phyloP scores from a whole-genome alignment of 1,140 invertebrate genomes.

The Drosophila carrolli region DNA sequence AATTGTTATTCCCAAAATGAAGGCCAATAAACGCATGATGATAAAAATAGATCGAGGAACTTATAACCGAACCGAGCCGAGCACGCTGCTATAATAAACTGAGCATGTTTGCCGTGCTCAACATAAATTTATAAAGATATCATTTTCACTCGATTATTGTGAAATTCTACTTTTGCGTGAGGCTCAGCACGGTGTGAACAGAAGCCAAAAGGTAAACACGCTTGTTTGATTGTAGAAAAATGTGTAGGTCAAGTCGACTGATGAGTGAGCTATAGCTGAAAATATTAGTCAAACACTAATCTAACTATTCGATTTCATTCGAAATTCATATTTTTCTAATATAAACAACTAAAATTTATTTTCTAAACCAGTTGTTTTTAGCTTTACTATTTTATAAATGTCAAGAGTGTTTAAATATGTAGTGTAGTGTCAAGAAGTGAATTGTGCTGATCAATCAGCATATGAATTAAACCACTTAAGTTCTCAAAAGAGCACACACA shows the following conservation, averaged over 20 bases:
- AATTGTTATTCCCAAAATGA: conserved; percentile 23
- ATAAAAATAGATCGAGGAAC: background rate
- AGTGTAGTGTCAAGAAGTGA: background rate
- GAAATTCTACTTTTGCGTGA: conserved; percentile 27
- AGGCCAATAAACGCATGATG: conserved; percentile 14
- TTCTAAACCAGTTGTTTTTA: too few relatives aligned
- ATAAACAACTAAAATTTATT: too few relatives aligned
- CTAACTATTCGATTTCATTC: background rate
- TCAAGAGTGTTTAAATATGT: background rate
- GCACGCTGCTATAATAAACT: conserved; percentile 3
- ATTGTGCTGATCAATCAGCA: conserved; percentile 23
- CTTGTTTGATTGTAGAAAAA: background rate
- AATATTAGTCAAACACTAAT: too few relatives aligned
- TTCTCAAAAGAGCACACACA: background rate
- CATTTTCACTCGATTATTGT: conserved; percentile 14
- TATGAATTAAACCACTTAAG: conserved; percentile 2
- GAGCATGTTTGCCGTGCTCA: conserved; percentile 7
- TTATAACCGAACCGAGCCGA: conserved; percentile 4
- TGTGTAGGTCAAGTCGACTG: background rate
- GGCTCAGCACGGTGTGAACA: conserved; percentile 8
- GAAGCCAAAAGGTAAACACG: conserved; percentile 18
- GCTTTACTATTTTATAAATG: too few relatives aligned
- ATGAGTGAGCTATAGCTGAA: background rate
- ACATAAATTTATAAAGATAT: conserved; percentile 19
- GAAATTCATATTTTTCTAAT: too few relatives aligned